These are phyloP conservation scores for Cassiopea xamachana DNA, from an alignment of 30 jellyfish, hydroid and myxozoan genomes.

Conservation along the genomic window DNA sequence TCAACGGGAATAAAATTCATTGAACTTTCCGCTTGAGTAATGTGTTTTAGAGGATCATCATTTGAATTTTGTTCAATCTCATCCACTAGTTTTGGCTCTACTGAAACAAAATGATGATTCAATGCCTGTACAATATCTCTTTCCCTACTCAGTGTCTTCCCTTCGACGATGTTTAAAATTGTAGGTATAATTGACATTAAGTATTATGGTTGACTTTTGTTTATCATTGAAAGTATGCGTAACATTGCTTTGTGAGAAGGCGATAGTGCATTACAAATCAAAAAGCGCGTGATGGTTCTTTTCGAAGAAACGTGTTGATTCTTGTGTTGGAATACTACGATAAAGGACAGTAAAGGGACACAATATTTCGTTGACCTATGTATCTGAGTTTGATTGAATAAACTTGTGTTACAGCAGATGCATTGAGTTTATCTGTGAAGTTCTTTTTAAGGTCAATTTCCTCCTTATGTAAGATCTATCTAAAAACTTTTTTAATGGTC, in stretches of 20 bases:
- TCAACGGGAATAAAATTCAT: not conserved
- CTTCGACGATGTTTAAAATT: not conserved
- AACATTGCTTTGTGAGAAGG: too few species aligned
- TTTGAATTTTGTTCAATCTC: not conserved
- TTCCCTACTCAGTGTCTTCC: not conserved
- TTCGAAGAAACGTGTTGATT: too few species aligned
- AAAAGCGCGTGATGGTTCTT: too few species aligned
- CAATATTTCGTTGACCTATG: too few species aligned
- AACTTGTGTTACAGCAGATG: too few species aligned
- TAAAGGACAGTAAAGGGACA: too few species aligned
- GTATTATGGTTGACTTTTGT: not conserved
- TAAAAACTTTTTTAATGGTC: not conserved
- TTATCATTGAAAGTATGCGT: too few species aligned
- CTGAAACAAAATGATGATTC: conserved; percentile 5
- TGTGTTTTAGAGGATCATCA: not conserved
- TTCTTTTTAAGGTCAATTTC: too few species aligned
- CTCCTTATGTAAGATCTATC: not conserved
- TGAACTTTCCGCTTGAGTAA: not conserved
- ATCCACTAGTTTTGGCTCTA: not conserved
- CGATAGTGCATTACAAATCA: too few species aligned
- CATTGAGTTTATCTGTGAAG: too few species aligned
- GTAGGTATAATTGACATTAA: not conserved
- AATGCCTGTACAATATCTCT: not conserved
- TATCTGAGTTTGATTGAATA: too few species aligned
- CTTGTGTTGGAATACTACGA: too few species aligned